These are phyloP conservation scores for Perdix hodgsoniae DNA, from an alignment of 2,797 vertebrate genomes.

Conservation along the genomic window DNA sequence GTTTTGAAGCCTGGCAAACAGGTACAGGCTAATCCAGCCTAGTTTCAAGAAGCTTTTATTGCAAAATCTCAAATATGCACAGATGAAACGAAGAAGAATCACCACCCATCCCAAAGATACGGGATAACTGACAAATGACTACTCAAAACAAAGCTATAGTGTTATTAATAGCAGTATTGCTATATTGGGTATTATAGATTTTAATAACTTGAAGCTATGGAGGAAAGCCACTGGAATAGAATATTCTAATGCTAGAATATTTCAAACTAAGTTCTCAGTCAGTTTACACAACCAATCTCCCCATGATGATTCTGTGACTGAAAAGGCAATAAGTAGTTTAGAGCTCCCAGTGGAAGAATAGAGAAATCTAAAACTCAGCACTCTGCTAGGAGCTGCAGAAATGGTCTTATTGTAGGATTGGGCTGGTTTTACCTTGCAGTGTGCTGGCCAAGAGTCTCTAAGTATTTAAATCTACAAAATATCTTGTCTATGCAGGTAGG, in stretches of 20 bases:
- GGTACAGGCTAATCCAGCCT: too few species aligned
- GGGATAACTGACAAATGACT: not conserved
- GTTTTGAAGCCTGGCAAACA: not conserved
- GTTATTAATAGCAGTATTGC: not conserved
- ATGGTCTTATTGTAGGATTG: not conserved
- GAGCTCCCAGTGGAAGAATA: not conserved
- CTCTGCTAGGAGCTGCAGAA: not conserved
- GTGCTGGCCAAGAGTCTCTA: not conserved
- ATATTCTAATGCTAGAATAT: not conserved
- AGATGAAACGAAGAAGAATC: not conserved
- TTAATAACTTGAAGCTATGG: not conserved
- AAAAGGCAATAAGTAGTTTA: not conserved
- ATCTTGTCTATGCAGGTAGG: not conserved
- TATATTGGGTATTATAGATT: not conserved
- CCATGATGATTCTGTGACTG: not conserved
- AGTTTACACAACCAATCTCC: not conserved
- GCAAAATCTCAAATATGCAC: not conserved
- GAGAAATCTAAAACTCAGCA: not conserved
- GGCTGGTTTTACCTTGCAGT: not conserved
- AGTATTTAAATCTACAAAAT: not conserved
- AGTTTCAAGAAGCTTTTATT: not conserved
- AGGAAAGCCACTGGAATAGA: not conserved
- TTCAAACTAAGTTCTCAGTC: not conserved
- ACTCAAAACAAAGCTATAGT: not conserved
- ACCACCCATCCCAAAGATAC: not conserved